Evolutionary conservation across 2,797 vertebrate genomes (phyloP), one percentile per base, ranked within the genome.

Genomic region (Gymnoscopelus braueri): DNA sequence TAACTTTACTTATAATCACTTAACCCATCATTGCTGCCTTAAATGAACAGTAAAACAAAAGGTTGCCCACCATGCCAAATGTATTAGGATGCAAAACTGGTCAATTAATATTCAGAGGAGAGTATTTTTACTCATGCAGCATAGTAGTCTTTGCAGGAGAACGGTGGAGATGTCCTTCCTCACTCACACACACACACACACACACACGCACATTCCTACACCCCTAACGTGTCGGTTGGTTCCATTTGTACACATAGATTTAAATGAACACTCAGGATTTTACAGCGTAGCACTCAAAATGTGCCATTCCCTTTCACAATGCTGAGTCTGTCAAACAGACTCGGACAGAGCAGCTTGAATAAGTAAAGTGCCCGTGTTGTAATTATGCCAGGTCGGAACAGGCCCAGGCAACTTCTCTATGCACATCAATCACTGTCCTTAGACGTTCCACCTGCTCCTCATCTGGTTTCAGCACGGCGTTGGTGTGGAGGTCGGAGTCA

Each of bases 401-500:
- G 66, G 78, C 65, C 72, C 55, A 64, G 63, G 78, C 70, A 78
- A 84, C 84, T 84, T 49, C 58, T 68, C 63, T 83, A 76, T 82
- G 78, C 79, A 87, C 84, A 87, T 90, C 88, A 81, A 85, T 89
- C 88, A 91, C 74, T 69, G 66, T 67, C 60, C 47, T 23, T 47
- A 75, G 66, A 81, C 60, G 73, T 71, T 74, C 72, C 66, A 79
- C 72, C 75, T 79, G 77, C 73, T 84, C 72, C 68, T 77, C 59
- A 53, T 74, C 80, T 44, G 39, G 48, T 81, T 83, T 75, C 74
- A 80, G 72, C 62, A 75, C 61, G 57, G 32, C 77, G 80, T 71
- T 81, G 58, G 80, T 85, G 78, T 83, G 62, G 84, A 73, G 76
- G 57, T 79, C 79, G 74, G 71, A 79, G 76, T 83, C 78, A 47